These are phyloP conservation scores for Seriola dumerili DNA, from an alignment of 2,113 vertebrate genomes.

Conservation along the genomic window DNA sequence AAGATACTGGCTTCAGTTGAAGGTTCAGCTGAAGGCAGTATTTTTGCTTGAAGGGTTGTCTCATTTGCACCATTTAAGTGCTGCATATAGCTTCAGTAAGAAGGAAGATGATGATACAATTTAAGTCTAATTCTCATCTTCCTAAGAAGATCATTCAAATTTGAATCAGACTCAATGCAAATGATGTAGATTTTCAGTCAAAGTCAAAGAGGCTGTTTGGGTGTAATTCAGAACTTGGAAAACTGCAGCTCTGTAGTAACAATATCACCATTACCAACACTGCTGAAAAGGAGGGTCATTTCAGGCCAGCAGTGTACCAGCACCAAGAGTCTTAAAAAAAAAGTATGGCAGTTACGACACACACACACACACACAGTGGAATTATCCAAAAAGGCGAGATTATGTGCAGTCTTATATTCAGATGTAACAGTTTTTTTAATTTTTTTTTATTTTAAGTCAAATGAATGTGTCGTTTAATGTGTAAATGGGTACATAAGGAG, in stretches of 20 bases:
- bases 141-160: not conserved
- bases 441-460: no score
- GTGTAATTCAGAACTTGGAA: not conserved
- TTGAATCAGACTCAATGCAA: conserved; percentile 1
- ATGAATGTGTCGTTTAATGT: no score
- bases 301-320: not conserved
- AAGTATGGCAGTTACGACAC: not conserved
- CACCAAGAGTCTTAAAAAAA: not conserved
- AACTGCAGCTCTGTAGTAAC: not conserved
- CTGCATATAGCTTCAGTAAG: not conserved
- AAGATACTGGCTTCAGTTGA: conserved; percentile 5
- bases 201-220: not conserved
- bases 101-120: not conserved
- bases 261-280: not conserved
- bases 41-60: not conserved
- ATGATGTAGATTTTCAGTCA: not conserved
- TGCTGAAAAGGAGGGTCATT: not conserved
- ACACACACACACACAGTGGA: not conserved
- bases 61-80: conserved; percentile 6
- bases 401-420: conserved; percentile 3
- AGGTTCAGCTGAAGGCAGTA: not conserved
- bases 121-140: not conserved
- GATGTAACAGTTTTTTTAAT: not conserved
- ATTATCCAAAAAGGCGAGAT: not conserved
- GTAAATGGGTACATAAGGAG: no score